Percentiles rank a stretch among this genome's conserved stretches.
Evolutionary conservation across 2,797 vertebrate genomes (phyloP).

Genomic region (Bucorvus abyssinicus): DNA sequence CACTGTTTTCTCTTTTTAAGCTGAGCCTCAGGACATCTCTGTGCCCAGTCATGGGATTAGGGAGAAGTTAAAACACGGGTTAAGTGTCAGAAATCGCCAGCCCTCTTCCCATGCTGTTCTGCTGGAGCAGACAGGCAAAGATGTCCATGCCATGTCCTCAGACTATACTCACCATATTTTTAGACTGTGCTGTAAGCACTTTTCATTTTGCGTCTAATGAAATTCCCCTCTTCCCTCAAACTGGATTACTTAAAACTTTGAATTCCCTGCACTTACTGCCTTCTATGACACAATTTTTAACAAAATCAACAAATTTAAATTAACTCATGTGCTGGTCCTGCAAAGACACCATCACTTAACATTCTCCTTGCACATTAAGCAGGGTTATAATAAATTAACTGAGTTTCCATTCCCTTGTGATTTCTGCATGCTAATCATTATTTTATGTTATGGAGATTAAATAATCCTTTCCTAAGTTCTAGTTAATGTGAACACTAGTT

Average conservation of each 20-base stretch:
- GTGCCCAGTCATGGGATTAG: background rate
- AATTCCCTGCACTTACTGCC: constrained; percentile 26
- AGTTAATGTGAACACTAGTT: background rate
- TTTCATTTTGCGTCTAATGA: background rate
- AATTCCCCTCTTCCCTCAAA: background rate
- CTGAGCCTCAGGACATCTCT: background rate
- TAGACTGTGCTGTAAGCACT: constrained; percentile 3
- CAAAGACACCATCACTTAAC: constrained; percentile 17
- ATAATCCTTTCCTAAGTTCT: constrained; percentile 8
- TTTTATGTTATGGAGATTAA: constrained; percentile 36
- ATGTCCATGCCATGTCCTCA: background rate
- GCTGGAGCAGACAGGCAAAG: background rate
- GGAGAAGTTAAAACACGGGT: background rate
- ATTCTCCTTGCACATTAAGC: constrained; percentile 6
- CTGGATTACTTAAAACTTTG: constrained; percentile 38
- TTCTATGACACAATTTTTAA: constrained; percentile 31
- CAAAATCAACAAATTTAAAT: constrained; percentile 40
- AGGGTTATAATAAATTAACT: constrained; percentile 36
- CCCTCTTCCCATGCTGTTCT: background rate
- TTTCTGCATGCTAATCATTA: constrained; percentile 7
- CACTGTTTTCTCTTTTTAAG: background rate
- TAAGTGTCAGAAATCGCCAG: background rate
- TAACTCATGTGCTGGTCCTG: background rate
- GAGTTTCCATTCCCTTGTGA: constrained; percentile 7
- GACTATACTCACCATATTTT: background rate